Conservation (phyloP, 2,797 vertebrate genomes). For the Merluccius polli region DNA sequence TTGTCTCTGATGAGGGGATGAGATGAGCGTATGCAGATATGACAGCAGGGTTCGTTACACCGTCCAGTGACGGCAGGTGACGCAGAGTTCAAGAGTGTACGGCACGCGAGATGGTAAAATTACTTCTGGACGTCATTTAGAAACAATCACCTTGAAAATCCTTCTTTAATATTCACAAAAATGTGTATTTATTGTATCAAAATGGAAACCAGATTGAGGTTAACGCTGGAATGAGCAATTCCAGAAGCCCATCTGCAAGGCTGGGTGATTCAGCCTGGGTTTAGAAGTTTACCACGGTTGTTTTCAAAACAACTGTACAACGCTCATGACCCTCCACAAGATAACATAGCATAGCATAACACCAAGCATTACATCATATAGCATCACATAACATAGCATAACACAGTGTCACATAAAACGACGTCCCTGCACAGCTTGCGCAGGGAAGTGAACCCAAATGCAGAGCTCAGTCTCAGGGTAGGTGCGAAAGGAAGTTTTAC, state of each 20-base stretch:
- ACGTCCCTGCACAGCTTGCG: too few relatives aligned
- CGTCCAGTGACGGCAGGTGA: conserved; percentile 34
- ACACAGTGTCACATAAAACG: background rate
- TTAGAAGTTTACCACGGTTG: conserved; percentile 27
- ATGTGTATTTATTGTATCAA: conserved; percentile 20
- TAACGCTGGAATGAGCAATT: conserved; percentile 9
- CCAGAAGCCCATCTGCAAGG: background rate
- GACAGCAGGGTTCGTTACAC: conserved; percentile 24
- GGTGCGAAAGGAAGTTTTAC: too few relatives aligned
- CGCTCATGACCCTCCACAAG: too few relatives aligned
- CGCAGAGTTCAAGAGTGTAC: conserved; percentile 40
- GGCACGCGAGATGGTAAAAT: too few relatives aligned
- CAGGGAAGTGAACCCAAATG: too few relatives aligned
- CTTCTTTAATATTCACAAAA: conserved; percentile 19
- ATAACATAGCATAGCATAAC: too few relatives aligned
- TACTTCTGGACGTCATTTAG: conserved; percentile 25
- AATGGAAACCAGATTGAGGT: conserved; percentile 33
- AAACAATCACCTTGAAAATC: conserved; percentile 24
- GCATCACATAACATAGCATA: background rate
- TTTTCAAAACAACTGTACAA: conserved; percentile 15
- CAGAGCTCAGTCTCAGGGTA: too few relatives aligned
- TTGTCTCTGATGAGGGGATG: background rate
- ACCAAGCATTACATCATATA: background rate
- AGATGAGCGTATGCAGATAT: conserved; percentile 34
- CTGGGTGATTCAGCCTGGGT: conserved; percentile 10